Evolutionary conservation across 2,113 vertebrate genomes (phyloP).

Genomic region (Plecotus auritus): DNA sequence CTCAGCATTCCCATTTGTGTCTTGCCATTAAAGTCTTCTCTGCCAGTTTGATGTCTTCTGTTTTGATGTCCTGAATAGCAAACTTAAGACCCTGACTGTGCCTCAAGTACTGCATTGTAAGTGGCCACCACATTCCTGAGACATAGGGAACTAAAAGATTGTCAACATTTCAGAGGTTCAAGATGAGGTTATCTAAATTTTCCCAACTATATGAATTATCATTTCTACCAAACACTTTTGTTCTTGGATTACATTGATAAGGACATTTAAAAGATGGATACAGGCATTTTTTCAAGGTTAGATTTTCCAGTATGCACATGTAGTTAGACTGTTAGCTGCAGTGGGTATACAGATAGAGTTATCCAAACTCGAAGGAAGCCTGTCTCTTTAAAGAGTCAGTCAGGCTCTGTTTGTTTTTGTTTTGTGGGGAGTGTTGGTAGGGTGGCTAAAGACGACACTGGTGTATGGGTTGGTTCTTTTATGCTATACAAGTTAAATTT

Average conservation of each 20-base stretch:
- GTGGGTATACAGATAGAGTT: not conserved
- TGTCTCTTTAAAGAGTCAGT: not conserved
- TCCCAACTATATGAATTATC: not conserved
- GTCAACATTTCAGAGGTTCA: not conserved
- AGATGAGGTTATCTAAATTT: not conserved
- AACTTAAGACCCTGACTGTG: not conserved
- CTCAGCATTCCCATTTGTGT: not conserved
- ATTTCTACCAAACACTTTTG: not conserved
- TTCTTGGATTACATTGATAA: not conserved
- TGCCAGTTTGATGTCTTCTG: not conserved
- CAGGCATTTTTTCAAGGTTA: not conserved
- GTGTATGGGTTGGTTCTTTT: not conserved
- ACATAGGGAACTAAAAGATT: not conserved
- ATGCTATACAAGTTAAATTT: not conserved
- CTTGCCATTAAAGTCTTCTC: not conserved
- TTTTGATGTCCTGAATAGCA: not conserved
- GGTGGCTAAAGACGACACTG: too few species aligned
- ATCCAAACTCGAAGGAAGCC: not conserved
- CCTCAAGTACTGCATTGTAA: not conserved
- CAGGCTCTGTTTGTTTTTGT: not conserved
- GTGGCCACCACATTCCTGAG: not conserved
- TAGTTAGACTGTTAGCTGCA: not conserved
- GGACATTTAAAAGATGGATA: not conserved
- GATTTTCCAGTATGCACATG: not conserved
- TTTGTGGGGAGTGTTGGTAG: not conserved